Evolutionary conservation across 2,888 invertebrate genomes (phyloP).

Genomic region (Muschampia staudingeri): DNA sequence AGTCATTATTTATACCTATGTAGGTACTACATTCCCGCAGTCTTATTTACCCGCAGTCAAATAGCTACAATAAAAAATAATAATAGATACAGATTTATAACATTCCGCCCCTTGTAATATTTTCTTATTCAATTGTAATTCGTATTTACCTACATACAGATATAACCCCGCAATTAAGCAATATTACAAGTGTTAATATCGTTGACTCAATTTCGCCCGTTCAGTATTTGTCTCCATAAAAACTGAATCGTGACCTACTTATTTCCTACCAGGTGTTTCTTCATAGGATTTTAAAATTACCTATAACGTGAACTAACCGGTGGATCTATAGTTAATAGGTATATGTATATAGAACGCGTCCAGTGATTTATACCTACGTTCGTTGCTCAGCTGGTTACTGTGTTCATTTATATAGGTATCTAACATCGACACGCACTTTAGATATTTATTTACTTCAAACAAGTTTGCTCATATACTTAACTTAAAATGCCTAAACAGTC

Average conservation of each 20-base stretch:
- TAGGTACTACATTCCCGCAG: neutral
- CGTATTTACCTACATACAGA: neutral
- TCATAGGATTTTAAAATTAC: neutral
- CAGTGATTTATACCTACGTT: neutral
- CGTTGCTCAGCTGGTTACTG: neutral
- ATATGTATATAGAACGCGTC: neutral
- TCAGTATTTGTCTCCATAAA: neutral
- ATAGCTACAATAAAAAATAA: neutral
- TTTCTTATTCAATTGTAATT: neutral
- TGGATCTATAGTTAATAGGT: neutral
- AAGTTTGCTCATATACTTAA: neutral
- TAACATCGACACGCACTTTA: neutral
- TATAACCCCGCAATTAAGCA: neutral
- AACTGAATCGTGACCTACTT: neutral
- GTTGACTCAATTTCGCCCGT: constrained; percentile 14
- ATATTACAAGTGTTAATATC: neutral
- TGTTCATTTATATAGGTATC: neutral
- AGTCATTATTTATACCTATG: neutral
- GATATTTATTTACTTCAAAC: neutral
- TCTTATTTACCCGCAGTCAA: neutral
- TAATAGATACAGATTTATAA: neutral
- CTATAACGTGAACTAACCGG: neutral
- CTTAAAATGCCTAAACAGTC: constrained; percentile 5
- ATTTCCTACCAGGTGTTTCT: neutral
- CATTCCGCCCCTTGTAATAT: neutral